Evolutionary conservation across 2,113 vertebrate species (phyloP), one percentile per base, ranked within the genome.

Genomic region (Micromys minutus): DNA sequence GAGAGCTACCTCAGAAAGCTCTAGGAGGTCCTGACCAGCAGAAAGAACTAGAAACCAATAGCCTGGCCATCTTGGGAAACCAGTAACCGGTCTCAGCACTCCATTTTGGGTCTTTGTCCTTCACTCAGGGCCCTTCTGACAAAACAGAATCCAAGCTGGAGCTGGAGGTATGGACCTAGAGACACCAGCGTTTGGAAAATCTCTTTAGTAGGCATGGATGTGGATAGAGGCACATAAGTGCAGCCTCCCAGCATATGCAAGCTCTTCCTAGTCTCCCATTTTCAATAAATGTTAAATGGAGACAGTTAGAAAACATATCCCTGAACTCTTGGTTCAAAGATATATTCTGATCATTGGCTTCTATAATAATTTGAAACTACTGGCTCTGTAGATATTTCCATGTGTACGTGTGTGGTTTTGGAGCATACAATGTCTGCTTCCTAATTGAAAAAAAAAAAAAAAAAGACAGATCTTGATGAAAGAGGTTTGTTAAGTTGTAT

Each of bases 401-500:
- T 90, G 16, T 45, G 11, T 76, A 2, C 88, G 7, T 52, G 21
- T 80, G n/a, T n/a, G 39, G 76, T 29, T 77, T 89, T n/a, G 55
- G 76, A 79, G 85, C 34, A 84, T 42, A 45, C 21, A 71, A 79
- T 42, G 86, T 95, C 72, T 93, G 92, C 47, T 91, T 95, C 17
- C 19, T 92, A 83, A 95, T 81, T 13, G 69, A 39, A 39, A 39
- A 81, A 69, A 24, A 50, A 75, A 89, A 92, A 92, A 87, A 95
- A 94, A n/a, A n/a, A n/a, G n/a, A 34, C 76, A 31, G 95, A 93
- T 52, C 76, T 94, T 83, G 74, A 89, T 92, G 77, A 87, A 94
- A 92, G 81, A 67, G 45, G 89, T 95, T 97, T 95, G 55, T 93
- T 94, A 94, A 91, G 77, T 97, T 83, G 90, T 80, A 65, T 24